Base-by-base conservation (phyloP, 2,113 vertebrate species). In the Nyctereutes procyonoides region DNA sequence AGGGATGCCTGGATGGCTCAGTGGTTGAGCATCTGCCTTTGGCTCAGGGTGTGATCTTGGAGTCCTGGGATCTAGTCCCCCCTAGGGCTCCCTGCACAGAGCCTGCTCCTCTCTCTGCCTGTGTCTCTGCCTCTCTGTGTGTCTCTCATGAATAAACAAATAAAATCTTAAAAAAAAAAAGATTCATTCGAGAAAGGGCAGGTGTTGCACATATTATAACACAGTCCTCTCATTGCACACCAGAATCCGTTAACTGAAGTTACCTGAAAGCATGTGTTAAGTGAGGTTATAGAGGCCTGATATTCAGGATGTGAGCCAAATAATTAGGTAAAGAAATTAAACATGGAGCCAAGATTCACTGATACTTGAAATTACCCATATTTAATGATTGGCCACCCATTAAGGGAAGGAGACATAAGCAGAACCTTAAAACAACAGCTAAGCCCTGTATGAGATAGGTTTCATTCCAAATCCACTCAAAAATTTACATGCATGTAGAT, bases 341-440 rank as follows among this genome's bases (percentile, higher is more conserved):
- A 77, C 38, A 8, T 62, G 13, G 30, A 85, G 28, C 5, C 28
- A 73, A 62, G n/a, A 74, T 95, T 94, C 89, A 60, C 12, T 71
- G 80, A 55, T 48, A 90, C 53, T 93, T 96, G 81, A 63, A 88
- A 80, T 84, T 91, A 88, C 19, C 28, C 65, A 38, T 89, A 48
- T 79, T 38, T 87, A 67, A 60, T 60, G 55, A 26, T 48, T 92
- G 51, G 58, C 48, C 24, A 48, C 32, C 51, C n/a, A 51, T 20
- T 88, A 95, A 55, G 5, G 32, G 30, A 38, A 85, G 8, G 12
- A 88, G 63, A 65, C 17, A 24, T 43, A 69, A 0, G 0, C 7
- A 51, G 51, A 95, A 13, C 17, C 8, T 30, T 26, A 1, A 22
- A n/a, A 88, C 11, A 92, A 20, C 5, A n/a, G 55, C 48, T 74